Evolutionary conservation across 2,113 vertebrate genomes (phyloP).

Genomic region (Leptosomus discolor): DNA sequence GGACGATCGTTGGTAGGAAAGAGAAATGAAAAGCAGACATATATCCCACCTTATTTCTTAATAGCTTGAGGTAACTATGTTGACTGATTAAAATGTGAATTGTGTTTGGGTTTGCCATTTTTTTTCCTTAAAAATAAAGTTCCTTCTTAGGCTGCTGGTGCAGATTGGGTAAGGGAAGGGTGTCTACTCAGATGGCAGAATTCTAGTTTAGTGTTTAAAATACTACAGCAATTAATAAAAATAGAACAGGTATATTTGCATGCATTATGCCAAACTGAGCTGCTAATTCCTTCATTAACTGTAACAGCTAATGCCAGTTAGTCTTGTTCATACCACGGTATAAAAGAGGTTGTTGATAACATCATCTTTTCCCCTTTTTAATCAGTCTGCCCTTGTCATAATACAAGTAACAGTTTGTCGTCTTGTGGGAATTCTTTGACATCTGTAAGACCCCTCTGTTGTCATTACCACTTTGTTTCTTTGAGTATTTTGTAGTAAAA

Average conservation of each 20-base stretch:
- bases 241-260: neutral
- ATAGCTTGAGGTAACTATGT: neutral
- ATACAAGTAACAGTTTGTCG: neutral
- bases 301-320: neutral
- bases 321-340: neutral
- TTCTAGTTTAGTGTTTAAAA: neutral
- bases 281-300: neutral
- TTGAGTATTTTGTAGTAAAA: neutral
- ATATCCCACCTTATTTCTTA: neutral
- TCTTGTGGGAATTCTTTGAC: neutral
- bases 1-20: neutral
- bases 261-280: neutral
- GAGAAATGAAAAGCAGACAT: neutral
- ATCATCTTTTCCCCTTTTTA: neutral
- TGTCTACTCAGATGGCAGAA: neutral
- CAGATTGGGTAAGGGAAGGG: neutral
- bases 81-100: neutral
- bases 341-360: neutral
- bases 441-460: neutral
- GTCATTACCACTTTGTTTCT: neutral
- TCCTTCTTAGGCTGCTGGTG: neutral
- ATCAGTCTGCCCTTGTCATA: neutral
- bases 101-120: accelerated
- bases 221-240: neutral
- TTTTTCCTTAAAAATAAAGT: neutral